Conservation (phyloP, 1,140 invertebrate species). For the Trichoplusia ni region DNA sequence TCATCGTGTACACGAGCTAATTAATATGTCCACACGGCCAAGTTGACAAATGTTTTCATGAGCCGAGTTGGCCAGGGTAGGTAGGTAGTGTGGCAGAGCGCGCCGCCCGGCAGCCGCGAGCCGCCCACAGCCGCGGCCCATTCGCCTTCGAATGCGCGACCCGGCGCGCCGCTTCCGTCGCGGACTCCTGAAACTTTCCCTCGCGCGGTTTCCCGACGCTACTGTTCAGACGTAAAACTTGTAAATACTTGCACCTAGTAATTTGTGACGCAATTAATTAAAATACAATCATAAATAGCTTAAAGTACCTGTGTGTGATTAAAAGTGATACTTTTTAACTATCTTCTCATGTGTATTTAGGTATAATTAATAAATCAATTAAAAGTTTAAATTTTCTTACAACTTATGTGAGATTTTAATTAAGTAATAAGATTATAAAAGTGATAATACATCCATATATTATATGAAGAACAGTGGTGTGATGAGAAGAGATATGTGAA, state of each 20-base stretch:
- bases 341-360: too few relatives aligned
- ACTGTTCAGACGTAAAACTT: conserved; percentile 1
- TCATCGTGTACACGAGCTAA: conserved; percentile 25
- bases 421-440: too few relatives aligned
- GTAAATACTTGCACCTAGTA: not conserved
- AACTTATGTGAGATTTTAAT: too few relatives aligned
- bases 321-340: too few relatives aligned
- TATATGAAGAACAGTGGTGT: too few relatives aligned
- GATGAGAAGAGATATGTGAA: conserved; percentile 17
- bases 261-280: too few relatives aligned
- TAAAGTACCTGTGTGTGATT: too few relatives aligned
- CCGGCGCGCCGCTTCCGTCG: conserved; percentile 50
- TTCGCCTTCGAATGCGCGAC: conserved; percentile 53
- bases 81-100: conserved; percentile 25
- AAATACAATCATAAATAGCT: too few relatives aligned
- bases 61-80: conserved; percentile 16
- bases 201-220: conserved; percentile 30
- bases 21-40: conserved; percentile 32
- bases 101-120: not conserved
- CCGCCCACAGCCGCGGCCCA: conserved; percentile 39
- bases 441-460: too few relatives aligned
- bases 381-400: too few relatives aligned
- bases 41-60: conserved; percentile 39
- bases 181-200: conserved; percentile 53
- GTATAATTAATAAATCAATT: too few relatives aligned